These are phyloP conservation scores for Eupithecia insigniata DNA, from an alignment of 2,888 invertebrate species.

Conservation along the genomic window DNA sequence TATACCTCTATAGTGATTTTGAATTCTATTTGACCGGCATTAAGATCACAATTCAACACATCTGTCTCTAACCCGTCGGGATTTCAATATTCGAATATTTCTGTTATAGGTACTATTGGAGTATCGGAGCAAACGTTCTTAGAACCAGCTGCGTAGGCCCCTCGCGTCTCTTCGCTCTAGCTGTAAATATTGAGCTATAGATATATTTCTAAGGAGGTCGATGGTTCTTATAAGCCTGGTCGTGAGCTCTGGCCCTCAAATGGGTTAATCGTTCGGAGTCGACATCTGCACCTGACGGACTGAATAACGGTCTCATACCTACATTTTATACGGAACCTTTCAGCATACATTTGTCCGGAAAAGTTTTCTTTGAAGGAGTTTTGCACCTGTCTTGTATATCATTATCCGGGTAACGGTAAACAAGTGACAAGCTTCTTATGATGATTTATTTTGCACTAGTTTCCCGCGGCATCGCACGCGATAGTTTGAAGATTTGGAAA, in stretches of 20 bases:
- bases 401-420: slow-evolving; percentile 25
- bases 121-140: slow-evolving; percentile 71
- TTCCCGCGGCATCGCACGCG: background rate
- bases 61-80: slow-evolving; percentile 43
- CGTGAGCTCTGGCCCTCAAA: slow-evolving; percentile 64
- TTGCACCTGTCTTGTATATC: slow-evolving; percentile 30
- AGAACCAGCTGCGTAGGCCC: slow-evolving; percentile 52
- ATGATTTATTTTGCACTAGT: background rate
- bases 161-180: slow-evolving; percentile 40
- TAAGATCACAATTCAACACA: slow-evolving; percentile 39
- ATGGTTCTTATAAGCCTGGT: slow-evolving; percentile 55
- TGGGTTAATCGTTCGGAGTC: slow-evolving; percentile 80
- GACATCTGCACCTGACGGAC: slow-evolving; percentile 80
- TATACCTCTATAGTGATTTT: slow-evolving; percentile 16
- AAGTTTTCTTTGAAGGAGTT: slow-evolving; percentile 33
- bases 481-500: background rate
- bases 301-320: slow-evolving; percentile 72
- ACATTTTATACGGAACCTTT: slow-evolving; percentile 60
- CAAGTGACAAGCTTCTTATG: background rate
- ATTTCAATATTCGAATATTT: slow-evolving; percentile 65
- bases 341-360: slow-evolving; percentile 39
- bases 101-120: slow-evolving; percentile 66
- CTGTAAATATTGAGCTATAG: slow-evolving; percentile 34
- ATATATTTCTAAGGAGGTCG: slow-evolving; percentile 48
- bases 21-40: slow-evolving; percentile 29